Base-by-base conservation (phyloP, 2,888 invertebrate genomes). In the Hypena proboscidalis region DNA sequence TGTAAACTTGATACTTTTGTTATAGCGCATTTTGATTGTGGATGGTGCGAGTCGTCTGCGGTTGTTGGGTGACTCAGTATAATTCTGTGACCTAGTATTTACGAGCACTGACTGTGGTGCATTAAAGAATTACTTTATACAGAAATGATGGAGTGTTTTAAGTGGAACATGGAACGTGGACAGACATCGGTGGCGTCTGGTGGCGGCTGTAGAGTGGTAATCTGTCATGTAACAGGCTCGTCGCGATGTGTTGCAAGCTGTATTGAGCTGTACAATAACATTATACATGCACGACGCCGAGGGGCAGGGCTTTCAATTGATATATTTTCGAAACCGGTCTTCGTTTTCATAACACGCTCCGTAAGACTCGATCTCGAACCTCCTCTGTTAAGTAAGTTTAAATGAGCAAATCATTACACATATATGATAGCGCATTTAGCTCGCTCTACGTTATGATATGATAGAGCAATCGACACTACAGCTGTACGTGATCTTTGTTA, bases 321-420 rank as follows among this genome's bases (percentile, higher is more conserved):
- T 90, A 85, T 86, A 90, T 89, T 86, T 87, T 82, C 77, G 74
- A 83, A 88, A 88, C 85, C 85, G 80, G 87, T 88, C 79, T 67
- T 60, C 70, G 82, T 87, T 87, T 89, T 89, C 86, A 86, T 85
- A 86, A 89, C 83, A 85, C 61, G 74, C 61, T 69, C 64, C 55
- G 70, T 72, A 69, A 68, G 67, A 63, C 54, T 70, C 63, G 64
- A 73, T 71, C 68, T 68, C 58, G 54, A 70, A 70, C 60, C 60
- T 59, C 50, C 56, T 48, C 47, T 58, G 58, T 58, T 60, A 58
- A 60, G 58, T 56, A 58, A 57, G 48, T 57, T 61, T 64, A 51
- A 51, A 61, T 66, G 59, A 60, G 53, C 57, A 61, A 60, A 50
- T 56, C 50, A 40, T 38, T 43, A 38, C 32, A 9, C 15, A 29